Base-by-base conservation (phyloP, 2,888 invertebrate genomes). In the Stegana nigrithorax region DNA sequence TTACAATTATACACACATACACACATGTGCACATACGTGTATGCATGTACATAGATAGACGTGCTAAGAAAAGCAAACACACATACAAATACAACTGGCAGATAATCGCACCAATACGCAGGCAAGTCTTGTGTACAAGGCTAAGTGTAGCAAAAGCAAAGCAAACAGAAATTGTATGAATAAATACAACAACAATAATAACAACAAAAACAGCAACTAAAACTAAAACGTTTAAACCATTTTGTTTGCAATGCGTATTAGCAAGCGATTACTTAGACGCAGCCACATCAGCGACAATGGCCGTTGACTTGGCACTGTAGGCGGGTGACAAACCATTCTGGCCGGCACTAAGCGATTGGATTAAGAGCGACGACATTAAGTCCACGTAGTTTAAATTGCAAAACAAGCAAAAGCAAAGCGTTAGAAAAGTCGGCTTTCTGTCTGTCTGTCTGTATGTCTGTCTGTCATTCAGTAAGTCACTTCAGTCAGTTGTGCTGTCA, bases 101-200 rank as follows among this genome's bases (percentile, higher is more conserved):
- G 74, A 72, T 73, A 72, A 70, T 65, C 68, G 61, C 69, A 50
- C 45, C 32, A 51, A 60, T 51, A 39, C 23, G 26, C 50, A 39
- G 42, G 36, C 44, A 45, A 58, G 26, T 14, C 50, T 10, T 36
- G 32, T 10, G 29, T 53, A 53, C 8, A 50, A 51, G 26, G 27
- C 36, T 47, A 45, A 59, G 42, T 53, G 17, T 53, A 51, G 39
- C 60, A 60, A 60, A n/a, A 60, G 51, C 42, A 25, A 56, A 39
- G 56, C 4, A 23, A 27, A 53, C 14, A 44, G 17, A 44, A 7
- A 44, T 8, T 10, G 53, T 27, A 23, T n/a, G n/a, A n/a, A n/a
- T n/a, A 55, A 12, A 36, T 21, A 32, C 19, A 21, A n/a, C 21
- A 23, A 21, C 47, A 47, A 23, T 10, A 47, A 21, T 25, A 23